Evolutionary conservation across 1,140 invertebrate genomes (phyloP), one percentile per base, ranked within the genome.

Genomic region (Heliconius hewitsoni): DNA sequence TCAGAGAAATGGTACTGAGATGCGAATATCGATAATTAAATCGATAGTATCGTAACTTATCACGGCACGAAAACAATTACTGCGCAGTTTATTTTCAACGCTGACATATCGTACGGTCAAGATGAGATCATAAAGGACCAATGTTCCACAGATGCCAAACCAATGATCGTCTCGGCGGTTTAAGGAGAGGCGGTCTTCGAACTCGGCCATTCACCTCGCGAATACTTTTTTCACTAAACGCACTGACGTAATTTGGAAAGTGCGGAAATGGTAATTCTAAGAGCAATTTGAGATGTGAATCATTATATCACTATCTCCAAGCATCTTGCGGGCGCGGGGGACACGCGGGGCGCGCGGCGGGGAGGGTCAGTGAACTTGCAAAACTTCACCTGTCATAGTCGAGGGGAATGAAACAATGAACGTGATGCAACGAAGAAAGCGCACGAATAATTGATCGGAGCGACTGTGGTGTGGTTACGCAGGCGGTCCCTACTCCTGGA

Each of bases 71-170:
- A 70, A 52, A 76, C 76, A 80, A 78, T 80, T 83, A 73, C 74
- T 81, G 74, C 83, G 83, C 79, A 84, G 70, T 78, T 78, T n/a
- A 13, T 74, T 82, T 85, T 86, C 81, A 57, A 73, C 79, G 70
- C 71, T 80, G 39, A 66, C 82, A 73, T 78, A 46, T 81, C 81
- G 50, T 81, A 81, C 77, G 80, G 78, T 77, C 77, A 82, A 85
- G 89, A 92, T 94, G 93, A 94, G 91, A 92, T 94, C 93, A 94
- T 87, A 74, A 89, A 94, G 91, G 93, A 93, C 92, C 92, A 94
- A 92, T 82, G 92, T 79, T 89, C 91, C 86, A 84, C 85, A 86
- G 90, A 90, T 88, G 82, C 86, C 90, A 76, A 89, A 90, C 85
- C 87, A 86, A 88, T 91, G 90, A 91, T 90, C 85, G 84, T 82